Percentiles rank a stretch among this genome's conserved stretches.
These are phyloP conservation scores for Ptilodon capucinus DNA, from an alignment of 2,888 invertebrate species.

Conservation along the genomic window DNA sequence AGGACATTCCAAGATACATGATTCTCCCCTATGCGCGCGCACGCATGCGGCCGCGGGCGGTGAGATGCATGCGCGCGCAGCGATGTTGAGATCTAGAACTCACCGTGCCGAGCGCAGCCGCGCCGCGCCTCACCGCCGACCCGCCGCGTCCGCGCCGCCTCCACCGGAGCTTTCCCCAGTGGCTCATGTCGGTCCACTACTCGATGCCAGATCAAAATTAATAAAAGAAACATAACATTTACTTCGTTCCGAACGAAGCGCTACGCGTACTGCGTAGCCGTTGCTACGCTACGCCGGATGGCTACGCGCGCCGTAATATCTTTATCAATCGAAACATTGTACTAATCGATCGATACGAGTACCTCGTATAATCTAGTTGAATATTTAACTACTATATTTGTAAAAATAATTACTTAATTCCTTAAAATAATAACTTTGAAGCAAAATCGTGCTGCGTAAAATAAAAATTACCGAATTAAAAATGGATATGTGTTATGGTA, in stretches of 20 bases:
- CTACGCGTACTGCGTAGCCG: conserved; percentile 12
- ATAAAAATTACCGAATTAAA: not conserved
- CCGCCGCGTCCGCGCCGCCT: conserved; percentile 31
- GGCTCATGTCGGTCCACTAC: conserved; percentile 60
- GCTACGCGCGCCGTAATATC: conserved; percentile 10
- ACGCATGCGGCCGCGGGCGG: conserved; percentile 50
- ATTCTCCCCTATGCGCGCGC: conserved; percentile 80
- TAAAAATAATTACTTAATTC: not conserved
- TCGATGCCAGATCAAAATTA: conserved; percentile 50
- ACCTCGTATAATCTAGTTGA: not conserved
- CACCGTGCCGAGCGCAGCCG: conserved; percentile 62
- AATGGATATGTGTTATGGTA: conserved; percentile 42
- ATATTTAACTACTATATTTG: conserved; percentile 8
- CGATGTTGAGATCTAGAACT: conserved; percentile 84
- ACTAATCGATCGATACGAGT: not conserved
- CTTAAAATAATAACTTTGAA: conserved; percentile 8
- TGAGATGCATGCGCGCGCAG: conserved; percentile 70
- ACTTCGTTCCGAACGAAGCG: conserved; percentile 7
- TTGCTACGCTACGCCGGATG: conserved; percentile 22
- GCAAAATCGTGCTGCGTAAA: conserved; percentile 20
- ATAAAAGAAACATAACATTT: conserved; percentile 18
- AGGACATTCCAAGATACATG: conserved; percentile 84
- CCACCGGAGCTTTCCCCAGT: conserved; percentile 22
- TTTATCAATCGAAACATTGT: too few relatives aligned
- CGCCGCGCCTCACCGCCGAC: conserved; percentile 39